Conservation (phyloP, 2,113 vertebrate species). For the Trachemys scripta region DNA sequence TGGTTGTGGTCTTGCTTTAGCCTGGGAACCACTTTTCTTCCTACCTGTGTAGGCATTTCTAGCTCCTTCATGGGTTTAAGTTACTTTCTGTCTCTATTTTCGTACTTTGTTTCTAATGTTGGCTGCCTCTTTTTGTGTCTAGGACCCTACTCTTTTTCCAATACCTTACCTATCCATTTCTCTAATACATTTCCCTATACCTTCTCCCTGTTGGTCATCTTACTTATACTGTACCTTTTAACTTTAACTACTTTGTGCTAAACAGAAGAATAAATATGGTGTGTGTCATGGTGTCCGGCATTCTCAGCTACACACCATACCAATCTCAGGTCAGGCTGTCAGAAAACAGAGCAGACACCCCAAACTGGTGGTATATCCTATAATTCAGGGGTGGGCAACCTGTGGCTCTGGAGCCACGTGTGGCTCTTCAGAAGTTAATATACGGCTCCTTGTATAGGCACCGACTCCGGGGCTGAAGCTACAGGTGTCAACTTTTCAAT, state of each 20-base stretch:
- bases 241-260: neutral
- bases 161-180: neutral
- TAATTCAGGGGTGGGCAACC: no score
- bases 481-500: no score
- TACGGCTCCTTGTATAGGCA: no score
- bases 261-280: no score
- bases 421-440: no score
- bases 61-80: rapidly evolving
- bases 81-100: neutral
- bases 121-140: neutral
- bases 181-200: rapidly evolving
- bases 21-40: neutral
- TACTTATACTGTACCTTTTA: neutral
- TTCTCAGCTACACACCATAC: no score
- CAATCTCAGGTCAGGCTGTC: no score
- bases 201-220: neutral
- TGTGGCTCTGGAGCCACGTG: no score
- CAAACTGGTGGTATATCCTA: no score
- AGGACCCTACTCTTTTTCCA: neutral
- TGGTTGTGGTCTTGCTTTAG: neutral
- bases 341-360: no score
- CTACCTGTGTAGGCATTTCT: neutral
- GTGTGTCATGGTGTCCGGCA: no score
- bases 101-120: neutral
- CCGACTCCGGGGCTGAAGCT: no score